Base-by-base conservation (phyloP, 2,888 invertebrate species). In the Julus scanicus region DNA sequence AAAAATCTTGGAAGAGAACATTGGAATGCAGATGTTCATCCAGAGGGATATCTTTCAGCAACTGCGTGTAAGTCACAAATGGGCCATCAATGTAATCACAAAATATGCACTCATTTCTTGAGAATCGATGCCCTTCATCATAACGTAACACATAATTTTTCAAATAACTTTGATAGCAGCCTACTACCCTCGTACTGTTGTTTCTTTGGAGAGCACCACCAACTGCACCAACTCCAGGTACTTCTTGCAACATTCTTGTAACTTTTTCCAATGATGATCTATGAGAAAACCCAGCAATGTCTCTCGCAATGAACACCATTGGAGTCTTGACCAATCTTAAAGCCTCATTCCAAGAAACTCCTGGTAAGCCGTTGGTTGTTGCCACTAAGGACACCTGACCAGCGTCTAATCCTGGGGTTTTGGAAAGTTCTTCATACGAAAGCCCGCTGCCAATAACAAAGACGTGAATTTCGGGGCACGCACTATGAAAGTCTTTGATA, bases 71-170 rank as follows among this genome's bases (percentile, higher is more conserved):
- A 2, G 90, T 89, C 13, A 85, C 44, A 29, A 88, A 88, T 20
- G 91, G 91, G 8, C 91, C 91, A 85, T 90, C 89, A 4, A 91
- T 88, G 86, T 91, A 90, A 89, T 91, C 91, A 90, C 92, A 92
- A 85, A 90, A 90, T 89, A 91, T 90, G 88, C 91, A 92, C 88
- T 91, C 91, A 15, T 91, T 90, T 2, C 89, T 80, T 0, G 91
- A 91, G 86, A 90, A 90, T 11, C 90, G 90, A 86, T 92, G 92
- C 8, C 92, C 92, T 49, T 90, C 89, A 0, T 89, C 85, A 87
- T 90, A 91, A 2, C 88, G 88, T 39, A 92, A 89, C 9, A 91
- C 90, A 88, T 91, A 91, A 88, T 91, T 91, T 83, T 89, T 90
- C 53, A 91, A 90, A 2, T 90, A 89, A 0, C 89, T 89, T 89